Evolutionary conservation across 2,888 invertebrate genomes (phyloP), one percentile per base, ranked within the genome.

Genomic region (Chymomyza amoena): DNA sequence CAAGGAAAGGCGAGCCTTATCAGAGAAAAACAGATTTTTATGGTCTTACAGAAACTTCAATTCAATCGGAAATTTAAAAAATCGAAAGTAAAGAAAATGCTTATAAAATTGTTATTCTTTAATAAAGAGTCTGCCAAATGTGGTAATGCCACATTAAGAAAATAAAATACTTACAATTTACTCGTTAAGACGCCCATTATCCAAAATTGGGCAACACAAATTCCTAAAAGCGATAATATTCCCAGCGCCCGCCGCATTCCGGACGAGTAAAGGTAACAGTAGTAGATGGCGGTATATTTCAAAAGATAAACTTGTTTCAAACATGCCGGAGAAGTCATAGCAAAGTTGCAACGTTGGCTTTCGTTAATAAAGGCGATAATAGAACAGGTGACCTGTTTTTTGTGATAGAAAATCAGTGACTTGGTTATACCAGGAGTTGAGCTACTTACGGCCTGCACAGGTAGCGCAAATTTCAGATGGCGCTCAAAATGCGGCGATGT

Each of bases 401-500:
- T 32, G 32, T 6, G 7, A 50, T 13, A 1, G 15, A 59, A n/a
- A 0, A 1, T 16, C 28, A 16, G 9, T 32, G 18, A 9, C 6
- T 28, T 39, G 28, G 25, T 10, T 15, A 25, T 1, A 7, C 6
- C 15, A 57, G 10, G 1, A 6, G 2, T 15, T 57, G 6, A 57
- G 7, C 13, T 62, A 32, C 7, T 69, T 71, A 80, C 79, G 18
- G 13, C 20, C 1, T 15, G 6, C 6, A 72, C 25, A 0, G 68
- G 68, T 16, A 57, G 67, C 2, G 71, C 79, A 59, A 70, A 81
- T 15, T 60, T 66, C 4, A 69, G 4, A n/a, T 80, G 80, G n/a
- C 28, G 28, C n/a, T 64, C 66, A 52, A 3, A 72, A 13, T 61
- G 67, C 0, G 74, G 64, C 25, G 62, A 68, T 1, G 76, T 76